Evolutionary conservation across 2,888 invertebrate genomes (phyloP), one percentile per base, ranked within the genome.

Genomic region (Calliphora vomitoria): DNA sequence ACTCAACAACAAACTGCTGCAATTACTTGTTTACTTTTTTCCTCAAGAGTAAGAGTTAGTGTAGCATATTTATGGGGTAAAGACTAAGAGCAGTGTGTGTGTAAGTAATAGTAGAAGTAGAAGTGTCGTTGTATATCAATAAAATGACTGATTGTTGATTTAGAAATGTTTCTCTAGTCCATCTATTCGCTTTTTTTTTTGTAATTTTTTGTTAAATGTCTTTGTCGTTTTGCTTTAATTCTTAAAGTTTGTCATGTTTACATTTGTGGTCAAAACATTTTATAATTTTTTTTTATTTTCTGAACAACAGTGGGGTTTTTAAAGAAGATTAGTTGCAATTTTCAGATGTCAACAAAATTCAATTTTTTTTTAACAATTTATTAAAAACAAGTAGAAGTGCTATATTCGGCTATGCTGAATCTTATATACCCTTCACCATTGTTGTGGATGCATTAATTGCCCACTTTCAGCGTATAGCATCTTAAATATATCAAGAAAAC

Each of bases 251-350:
- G 35, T 53, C 71, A 55, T 31, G 71, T 20, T 53, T 53, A 38
- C 55, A 71, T 38, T 62, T 71, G 53, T 35, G 50, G 71, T 53
- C 38, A 53, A 55, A 71, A 71, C 53, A 71, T 53, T 71, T 69
- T 0, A 25, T 47, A 53, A 35, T 47, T 68, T 3, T 58, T 25
- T 58, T 58, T 58, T 58, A 58, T 58, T 10, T 20, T 20, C 25
- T 0, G 3, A 25, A 25, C 3, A 11, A 25, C 58, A 58, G 25
- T 58, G 58, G 58, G 25, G 1, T 25, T 35, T 35, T 35, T 35
- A 35, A 35, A 35, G 0, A 25, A 25, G 25, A 25, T 25, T 25
- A 25, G 1, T 25, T 25, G 2, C 1, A 25, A 25, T 25, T 25
- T n/a, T 25, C 25, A 25, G 25, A 25, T 2, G 1, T 25, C 25